Conservation (phyloP, 2,797 vertebrate genomes). For the Oryzias sinensis region DNA sequence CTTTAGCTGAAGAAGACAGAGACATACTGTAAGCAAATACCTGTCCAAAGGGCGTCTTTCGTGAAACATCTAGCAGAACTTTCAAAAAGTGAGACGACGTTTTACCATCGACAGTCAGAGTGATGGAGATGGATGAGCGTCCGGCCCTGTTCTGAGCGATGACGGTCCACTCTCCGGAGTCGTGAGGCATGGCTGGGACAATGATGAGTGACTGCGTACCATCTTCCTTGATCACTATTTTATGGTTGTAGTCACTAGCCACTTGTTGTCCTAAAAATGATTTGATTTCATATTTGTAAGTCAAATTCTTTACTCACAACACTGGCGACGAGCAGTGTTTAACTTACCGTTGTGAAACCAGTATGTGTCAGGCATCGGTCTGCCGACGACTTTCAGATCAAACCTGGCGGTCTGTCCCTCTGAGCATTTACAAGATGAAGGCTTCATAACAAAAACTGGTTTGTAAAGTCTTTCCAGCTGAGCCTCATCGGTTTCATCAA, state of each 20-base stretch:
- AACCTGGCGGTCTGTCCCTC: slow-evolving; percentile 98
- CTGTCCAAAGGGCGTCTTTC: not conserved
- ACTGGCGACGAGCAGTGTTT: not conserved
- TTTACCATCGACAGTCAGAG: slow-evolving; percentile 91
- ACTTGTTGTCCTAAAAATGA: slow-evolving; percentile 87
- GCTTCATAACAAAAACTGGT: slow-evolving; percentile 96
- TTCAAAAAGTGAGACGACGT: not conserved
- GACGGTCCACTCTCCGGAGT: slow-evolving; percentile 97
- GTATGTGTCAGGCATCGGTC: slow-evolving; percentile 96
- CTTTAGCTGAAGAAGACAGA: slow-evolving; percentile 80
- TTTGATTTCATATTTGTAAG: not conserved
- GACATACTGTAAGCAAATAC: no score
- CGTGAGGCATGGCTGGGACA: slow-evolving; percentile 86
- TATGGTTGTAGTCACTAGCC: slow-evolving; percentile 94
- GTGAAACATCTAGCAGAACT: not conserved
- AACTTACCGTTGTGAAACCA: slow-evolving; percentile 95
- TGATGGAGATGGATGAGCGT: slow-evolving; percentile 89
- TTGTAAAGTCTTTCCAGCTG: slow-evolving; percentile 97
- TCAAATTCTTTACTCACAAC: not conserved
- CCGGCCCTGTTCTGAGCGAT: slow-evolving; percentile 96
- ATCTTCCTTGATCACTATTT: slow-evolving; percentile 97
- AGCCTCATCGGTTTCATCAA: slow-evolving; percentile 94
- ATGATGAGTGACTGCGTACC: slow-evolving; percentile 96
- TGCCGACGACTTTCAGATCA: slow-evolving; percentile 95
- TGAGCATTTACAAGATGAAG: slow-evolving; percentile 88